Percentiles rank a stretch among this genome's conserved stretches.
phyloP scores from a whole-genome alignment of 2,888 invertebrate species.

The Eristalis arbustorum region DNA sequence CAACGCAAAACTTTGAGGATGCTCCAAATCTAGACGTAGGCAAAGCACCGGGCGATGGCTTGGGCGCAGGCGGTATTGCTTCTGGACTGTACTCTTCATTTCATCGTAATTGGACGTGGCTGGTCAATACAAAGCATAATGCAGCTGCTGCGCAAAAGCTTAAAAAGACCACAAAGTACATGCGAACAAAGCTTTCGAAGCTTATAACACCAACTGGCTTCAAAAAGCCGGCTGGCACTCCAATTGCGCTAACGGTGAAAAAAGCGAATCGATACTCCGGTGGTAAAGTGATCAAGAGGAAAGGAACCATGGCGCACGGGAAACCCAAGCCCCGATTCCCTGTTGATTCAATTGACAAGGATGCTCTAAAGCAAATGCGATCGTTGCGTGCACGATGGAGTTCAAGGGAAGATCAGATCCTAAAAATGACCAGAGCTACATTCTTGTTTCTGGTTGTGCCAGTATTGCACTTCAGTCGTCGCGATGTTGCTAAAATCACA shows the following conservation, averaged over 20 bases:
- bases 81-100: constrained; percentile 85
- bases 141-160: constrained; percentile 47
- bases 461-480: constrained; percentile 75
- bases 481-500: constrained; percentile 80
- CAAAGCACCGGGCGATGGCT: constrained; percentile 86
- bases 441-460: constrained; percentile 81
- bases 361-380: constrained; percentile 84
- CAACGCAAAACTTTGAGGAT: constrained; percentile 73
- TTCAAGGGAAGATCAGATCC: constrained; percentile 85
- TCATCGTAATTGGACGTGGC: constrained; percentile 85
- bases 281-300: constrained; percentile 46
- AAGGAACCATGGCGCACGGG: constrained; percentile 14
- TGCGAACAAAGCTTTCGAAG: constrained; percentile 50
- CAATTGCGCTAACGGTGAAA: constrained; percentile 25
- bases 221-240: background rate
- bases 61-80: constrained; percentile 85
- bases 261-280: constrained; percentile 37
- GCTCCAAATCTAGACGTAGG: constrained; percentile 82
- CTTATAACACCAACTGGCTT: constrained; percentile 6
- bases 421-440: constrained; percentile 86
- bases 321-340: constrained; percentile 25
- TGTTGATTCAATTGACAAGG: constrained; percentile 85
- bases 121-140: constrained; percentile 71
- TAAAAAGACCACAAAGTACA: constrained; percentile 32
- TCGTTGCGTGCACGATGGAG: constrained; percentile 85